Base-by-base conservation (phyloP, 1,140 invertebrate genomes). In the Chlorops oryzae region DNA sequence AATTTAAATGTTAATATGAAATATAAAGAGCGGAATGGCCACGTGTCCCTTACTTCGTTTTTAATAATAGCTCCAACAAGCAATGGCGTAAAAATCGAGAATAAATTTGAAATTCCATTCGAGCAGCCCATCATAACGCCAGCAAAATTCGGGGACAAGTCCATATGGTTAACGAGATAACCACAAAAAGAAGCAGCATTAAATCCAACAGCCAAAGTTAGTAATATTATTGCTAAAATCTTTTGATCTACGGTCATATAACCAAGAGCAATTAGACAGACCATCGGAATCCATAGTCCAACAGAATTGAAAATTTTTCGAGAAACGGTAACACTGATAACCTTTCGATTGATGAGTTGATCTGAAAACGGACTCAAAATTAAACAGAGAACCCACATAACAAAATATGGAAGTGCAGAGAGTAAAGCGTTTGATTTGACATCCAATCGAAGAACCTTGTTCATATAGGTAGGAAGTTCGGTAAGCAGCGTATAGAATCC, bases 401-500 rank as follows among this genome's bases (percentile, higher is more conserved):
- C 77, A 3, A 87, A 69, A 67, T 95, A 95, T 2, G 92, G 92
- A 15, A 93, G 61, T 0, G 90, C 86, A 21, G 88, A 84, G 18
- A 86, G 65, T 28, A 82, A 60, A n/a, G 87, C 87, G 66, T 86
- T 86, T 1, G 63, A 59, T 67, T 84, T 80, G 5, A 96, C 83
- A 56, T 96, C 75, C 40, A 88, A 86, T 38, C 84, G 75, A 1
- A 98, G 77, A 1, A 96, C 83, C 43, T 80, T 78, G 21, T 82
- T 83, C 79, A 98, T 85, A 62, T 94, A 98, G 0, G 82, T 87
- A 0, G 96, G 95, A 59, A 98, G 84, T 73, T 93, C 84, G 0
- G 92, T 95, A 17, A 97, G 75, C 28, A 98, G 77, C 2, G 88
- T 95, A 78, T 93, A 96, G 69, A 92, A 95, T 2, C 92, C 92